Base-by-base conservation (phyloP, 2,797 vertebrate genomes). In the Alfaro cultratus region DNA sequence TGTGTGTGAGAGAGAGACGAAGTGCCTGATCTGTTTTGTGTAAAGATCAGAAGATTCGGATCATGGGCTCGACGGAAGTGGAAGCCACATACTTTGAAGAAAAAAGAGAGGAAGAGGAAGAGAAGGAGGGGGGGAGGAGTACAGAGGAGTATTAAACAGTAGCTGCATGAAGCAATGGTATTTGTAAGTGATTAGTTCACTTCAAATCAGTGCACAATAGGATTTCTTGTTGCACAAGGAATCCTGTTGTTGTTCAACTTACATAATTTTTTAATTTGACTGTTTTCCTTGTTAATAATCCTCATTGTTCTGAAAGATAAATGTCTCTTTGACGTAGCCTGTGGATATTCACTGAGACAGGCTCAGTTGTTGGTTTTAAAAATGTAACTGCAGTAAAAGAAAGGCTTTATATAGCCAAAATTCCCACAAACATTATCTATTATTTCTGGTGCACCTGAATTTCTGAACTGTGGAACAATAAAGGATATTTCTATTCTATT, bases 61-160 rank as follows among this genome's bases (percentile, higher is more conserved):
- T 90, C 88, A 93, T 95, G 93, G 87, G 92, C 94, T 93, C 93
- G 87, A 89, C 94, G 96, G 96, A 97, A 97, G 95, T 96, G 11
- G 75, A 91, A 94, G 90, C 94, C 89, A 92, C 92, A 93, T 85
- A 91, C 91, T 90, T 87, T 92, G 86, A 87, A 85, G 83, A 82
- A 88, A 86, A 80, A 74, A 84, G 60, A 46, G 74, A 62, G 55
- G 64, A 75, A 71, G 68, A 83, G 75, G 76, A 75, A 60, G 75
- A 85, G 55, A 29, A 82, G 21, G 73, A 76, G 31, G 77, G 72
- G 7, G 83, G 83, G 62, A 39, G 72, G 68, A 75, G 78, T 46
- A 77, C 45, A 68, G 70, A 82, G 77, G 83, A 80, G 71, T 13
- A 73, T 74, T 82, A 83, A 87, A 74, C 74, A 82, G 85, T 39